Percentiles rank a stretch among this genome's conserved stretches.
phyloP scores from a whole-genome alignment of 2,113 vertebrate genomes.

The Puffinus mauretanicus region DNA sequence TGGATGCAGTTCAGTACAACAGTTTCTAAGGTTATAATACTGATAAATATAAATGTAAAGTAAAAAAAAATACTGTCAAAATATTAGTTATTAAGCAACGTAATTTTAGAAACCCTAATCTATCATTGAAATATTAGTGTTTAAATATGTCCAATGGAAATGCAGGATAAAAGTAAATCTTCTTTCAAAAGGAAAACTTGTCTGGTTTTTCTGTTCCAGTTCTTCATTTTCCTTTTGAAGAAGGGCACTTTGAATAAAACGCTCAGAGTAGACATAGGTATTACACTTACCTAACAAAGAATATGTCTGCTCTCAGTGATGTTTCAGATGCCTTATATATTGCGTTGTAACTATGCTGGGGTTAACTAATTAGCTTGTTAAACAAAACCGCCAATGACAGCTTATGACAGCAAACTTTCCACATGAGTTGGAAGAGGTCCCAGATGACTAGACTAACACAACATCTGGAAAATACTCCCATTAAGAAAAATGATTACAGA shows the following conservation, averaged over 20 bases:
- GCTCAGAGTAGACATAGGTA: neutral
- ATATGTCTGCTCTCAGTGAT: constrained; percentile 13
- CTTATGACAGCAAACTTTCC: constrained; percentile 80
- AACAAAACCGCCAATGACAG: constrained; percentile 71
- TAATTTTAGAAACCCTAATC: neutral
- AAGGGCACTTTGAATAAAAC: neutral
- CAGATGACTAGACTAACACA: constrained; percentile 72
- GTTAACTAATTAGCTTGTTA: constrained; percentile 74
- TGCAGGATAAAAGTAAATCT: neutral
- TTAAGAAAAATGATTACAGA: constrained; percentile 78
- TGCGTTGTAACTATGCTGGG: constrained; percentile 35
- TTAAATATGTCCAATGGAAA: neutral
- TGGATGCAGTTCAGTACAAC: neutral
- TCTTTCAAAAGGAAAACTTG: neutral
- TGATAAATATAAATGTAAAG: neutral
- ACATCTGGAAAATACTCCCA: constrained; percentile 81
- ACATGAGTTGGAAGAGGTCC: constrained; percentile 73
- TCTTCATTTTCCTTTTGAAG: neutral
- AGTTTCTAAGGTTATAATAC: neutral
- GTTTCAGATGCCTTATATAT: constrained; percentile 74
- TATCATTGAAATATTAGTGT: neutral
- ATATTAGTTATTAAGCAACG: neutral
- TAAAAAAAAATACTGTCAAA: neutral
- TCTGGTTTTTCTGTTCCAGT: neutral
- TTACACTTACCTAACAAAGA: constrained; percentile 71